Conservation (phyloP, 1,140 invertebrate species). For the Calephelis nemesis region DNA sequence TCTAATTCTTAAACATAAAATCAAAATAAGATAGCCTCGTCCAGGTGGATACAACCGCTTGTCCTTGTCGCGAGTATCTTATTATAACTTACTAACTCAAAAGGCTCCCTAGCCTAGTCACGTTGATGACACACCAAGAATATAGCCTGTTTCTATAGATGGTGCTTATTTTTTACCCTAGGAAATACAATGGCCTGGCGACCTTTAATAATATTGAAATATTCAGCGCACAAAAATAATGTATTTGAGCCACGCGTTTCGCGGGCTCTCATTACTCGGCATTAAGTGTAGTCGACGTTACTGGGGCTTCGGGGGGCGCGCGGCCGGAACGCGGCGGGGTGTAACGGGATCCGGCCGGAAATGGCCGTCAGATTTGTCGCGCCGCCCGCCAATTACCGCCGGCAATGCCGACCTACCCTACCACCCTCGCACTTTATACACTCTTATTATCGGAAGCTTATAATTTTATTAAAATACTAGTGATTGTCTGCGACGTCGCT, state of each 20-base stretch:
- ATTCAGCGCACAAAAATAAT: neutral
- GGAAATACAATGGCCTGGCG: too few species aligned
- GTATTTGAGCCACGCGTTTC: neutral
- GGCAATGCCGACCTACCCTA: constrained; percentile 38
- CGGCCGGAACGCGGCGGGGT: constrained; percentile 28
- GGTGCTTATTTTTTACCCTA: too few species aligned
- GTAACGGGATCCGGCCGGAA: constrained; percentile 52
- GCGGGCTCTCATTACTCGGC: constrained; percentile 15
- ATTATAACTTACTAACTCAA: too few species aligned
- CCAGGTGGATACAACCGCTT: too few species aligned
- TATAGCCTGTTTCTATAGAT: too few species aligned
- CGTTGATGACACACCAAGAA: too few species aligned
- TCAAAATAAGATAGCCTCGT: too few species aligned
- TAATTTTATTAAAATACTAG: neutral
- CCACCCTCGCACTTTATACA: constrained; percentile 11
- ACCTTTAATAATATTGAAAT: too few species aligned
- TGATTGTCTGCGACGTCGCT: neutral
- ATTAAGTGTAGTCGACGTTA: constrained; percentile 3
- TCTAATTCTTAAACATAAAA: too few species aligned
- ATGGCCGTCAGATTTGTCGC: constrained; percentile 62
- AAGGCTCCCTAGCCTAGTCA: too few species aligned
- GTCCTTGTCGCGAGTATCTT: too few species aligned
- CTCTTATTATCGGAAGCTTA: neutral
- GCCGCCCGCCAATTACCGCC: constrained; percentile 48
- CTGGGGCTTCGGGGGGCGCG: constrained; percentile 8